Evolutionary conservation across 2,888 invertebrate species (phyloP).

Genomic region (Gortyna flavago): DNA sequence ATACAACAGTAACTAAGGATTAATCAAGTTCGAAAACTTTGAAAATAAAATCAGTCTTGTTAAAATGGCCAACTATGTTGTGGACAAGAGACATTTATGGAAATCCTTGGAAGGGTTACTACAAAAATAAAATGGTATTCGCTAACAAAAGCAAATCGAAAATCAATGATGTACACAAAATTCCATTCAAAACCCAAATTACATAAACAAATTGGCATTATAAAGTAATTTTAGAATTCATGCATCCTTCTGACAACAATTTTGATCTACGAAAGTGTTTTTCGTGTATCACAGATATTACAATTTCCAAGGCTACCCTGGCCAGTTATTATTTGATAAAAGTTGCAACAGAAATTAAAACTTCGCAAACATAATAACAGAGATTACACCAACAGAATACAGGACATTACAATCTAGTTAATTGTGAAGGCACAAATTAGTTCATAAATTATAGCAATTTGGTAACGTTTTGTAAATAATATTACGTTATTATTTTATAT

Average conservation of each 20-base stretch:
- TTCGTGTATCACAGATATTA: constrained; percentile 83
- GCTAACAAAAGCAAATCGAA: constrained; percentile 79
- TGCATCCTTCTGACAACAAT: constrained; percentile 66
- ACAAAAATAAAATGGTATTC: constrained; percentile 78
- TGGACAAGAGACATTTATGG: constrained; percentile 80
- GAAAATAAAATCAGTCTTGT: constrained; percentile 90
- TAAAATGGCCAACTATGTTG: constrained; percentile 88
- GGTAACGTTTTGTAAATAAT: constrained; percentile 80
- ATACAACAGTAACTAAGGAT: constrained; percentile 89
- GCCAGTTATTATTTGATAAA: constrained; percentile 67
- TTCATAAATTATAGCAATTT: constrained; percentile 76
- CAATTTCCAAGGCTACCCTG: constrained; percentile 75
- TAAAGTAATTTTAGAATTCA: constrained; percentile 70
- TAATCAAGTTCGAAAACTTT: constrained; percentile 85
- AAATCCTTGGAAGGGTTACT: constrained; percentile 80
- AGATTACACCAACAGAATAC: constrained; percentile 66
- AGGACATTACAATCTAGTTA: constrained; percentile 68
- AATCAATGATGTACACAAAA: constrained; percentile 80
- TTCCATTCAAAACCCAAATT: constrained; percentile 77
- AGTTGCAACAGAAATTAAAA: constrained; percentile 71
- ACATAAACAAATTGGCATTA: constrained; percentile 81
- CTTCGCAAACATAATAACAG: constrained; percentile 72
- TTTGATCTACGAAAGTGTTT: constrained; percentile 69
- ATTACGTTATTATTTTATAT: constrained; percentile 61
- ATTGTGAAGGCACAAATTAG: constrained; percentile 77